Conservation (phyloP, 2,113 vertebrate species). For the Pseudolaguvia tuberculata region DNA sequence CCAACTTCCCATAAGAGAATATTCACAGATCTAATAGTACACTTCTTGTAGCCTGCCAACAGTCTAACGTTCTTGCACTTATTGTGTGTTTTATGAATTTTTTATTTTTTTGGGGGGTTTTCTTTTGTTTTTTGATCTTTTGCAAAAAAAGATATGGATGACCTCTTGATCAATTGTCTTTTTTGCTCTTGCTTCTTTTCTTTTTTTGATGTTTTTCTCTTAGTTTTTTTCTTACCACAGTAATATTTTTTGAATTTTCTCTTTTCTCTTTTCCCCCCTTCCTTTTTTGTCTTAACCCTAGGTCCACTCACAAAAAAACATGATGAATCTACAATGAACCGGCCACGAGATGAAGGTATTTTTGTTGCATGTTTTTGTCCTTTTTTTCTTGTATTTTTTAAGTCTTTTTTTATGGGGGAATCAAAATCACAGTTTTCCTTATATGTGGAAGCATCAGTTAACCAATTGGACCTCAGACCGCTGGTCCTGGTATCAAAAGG, state of each 20-base stretch:
- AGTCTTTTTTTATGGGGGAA: conserved; percentile 66
- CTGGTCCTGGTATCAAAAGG: neutral
- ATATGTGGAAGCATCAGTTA: neutral
- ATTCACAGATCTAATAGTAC: conserved; percentile 43
- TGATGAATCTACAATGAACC: conserved; percentile 81
- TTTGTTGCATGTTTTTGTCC: conserved; percentile 84
- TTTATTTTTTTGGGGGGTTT: conserved; percentile 66
- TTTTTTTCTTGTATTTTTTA: conserved; percentile 75
- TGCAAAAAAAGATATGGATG: conserved; percentile 58
- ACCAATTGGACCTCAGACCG: neutral
- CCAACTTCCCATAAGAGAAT: conserved; percentile 50
- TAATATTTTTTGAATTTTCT: conserved; percentile 84
- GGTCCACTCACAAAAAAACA: conserved; percentile 95
- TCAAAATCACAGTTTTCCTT: conserved; percentile 38
- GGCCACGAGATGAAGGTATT: conserved; percentile 81
- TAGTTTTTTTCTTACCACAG: conserved; percentile 78
- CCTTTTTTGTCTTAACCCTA: conserved; percentile 93
- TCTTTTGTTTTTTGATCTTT: conserved; percentile 68
- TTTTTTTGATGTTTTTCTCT: conserved; percentile 56
- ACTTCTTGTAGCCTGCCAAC: conserved; percentile 66
- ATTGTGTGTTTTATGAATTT: conserved; percentile 73
- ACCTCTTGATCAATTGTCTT: conserved; percentile 74
- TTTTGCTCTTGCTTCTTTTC: conserved; percentile 77
- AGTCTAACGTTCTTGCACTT: conserved; percentile 72
- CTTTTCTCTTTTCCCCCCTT: conserved; percentile 75